Percentiles rank a stretch among this genome's conserved stretches.
Conservation (phyloP, 2,888 invertebrate species). For the Erpobdella octoculata region DNA sequence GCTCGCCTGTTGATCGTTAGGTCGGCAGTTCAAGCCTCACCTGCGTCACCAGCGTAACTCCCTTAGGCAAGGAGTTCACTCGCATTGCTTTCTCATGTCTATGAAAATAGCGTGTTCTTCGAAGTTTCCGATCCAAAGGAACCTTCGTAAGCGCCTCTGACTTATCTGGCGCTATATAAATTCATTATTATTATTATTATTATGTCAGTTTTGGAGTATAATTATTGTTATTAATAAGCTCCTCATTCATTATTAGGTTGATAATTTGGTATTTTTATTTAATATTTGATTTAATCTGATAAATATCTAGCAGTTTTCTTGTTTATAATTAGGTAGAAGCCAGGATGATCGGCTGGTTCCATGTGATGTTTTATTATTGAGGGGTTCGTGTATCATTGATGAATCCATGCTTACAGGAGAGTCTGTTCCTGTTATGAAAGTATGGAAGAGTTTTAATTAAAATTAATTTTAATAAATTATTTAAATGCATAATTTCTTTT, state of each 20-base stretch:
- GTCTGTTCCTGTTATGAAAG: slow-evolving; percentile 95
- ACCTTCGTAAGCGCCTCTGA: not conserved
- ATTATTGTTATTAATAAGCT: not conserved
- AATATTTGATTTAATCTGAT: not conserved
- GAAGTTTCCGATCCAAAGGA: not conserved
- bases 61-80: no score
- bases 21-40: no score
- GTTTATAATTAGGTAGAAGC: slow-evolving; percentile 59
- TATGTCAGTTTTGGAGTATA: not conserved
- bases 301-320: not conserved
- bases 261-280: no score
- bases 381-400: slow-evolving; percentile 95
- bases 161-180: not conserved
- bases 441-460: no score
- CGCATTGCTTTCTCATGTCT: no score
- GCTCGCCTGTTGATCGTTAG: no score
- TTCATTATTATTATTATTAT: not conserved
- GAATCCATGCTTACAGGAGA: slow-evolving; percentile 98
- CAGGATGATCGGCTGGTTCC: slow-evolving; percentile 82
- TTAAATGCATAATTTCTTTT: no score
- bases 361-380: slow-evolving; percentile 83
- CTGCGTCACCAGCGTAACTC: no score
- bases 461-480: no score
- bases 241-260: not conserved
- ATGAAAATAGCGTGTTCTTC: not conserved